Conservation (phyloP, 2,113 vertebrate species). For the Hippocampus zosterae region DNA sequence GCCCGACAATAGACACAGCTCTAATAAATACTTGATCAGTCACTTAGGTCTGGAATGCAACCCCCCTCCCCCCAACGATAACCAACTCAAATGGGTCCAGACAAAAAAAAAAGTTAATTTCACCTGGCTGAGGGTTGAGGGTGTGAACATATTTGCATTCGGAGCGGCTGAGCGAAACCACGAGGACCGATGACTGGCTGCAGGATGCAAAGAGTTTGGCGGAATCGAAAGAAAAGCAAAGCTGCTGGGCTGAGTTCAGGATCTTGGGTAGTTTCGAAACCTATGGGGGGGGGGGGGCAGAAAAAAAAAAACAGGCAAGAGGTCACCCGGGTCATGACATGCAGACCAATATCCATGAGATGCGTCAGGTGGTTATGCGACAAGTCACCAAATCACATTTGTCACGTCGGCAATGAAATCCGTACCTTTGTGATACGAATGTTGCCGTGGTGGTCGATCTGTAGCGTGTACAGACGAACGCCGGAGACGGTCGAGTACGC, state of each 20-base stretch:
- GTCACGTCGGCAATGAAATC: not conserved
- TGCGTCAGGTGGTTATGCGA: no score
- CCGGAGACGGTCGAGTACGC: slow-evolving; percentile 77
- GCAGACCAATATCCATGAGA: not conserved
- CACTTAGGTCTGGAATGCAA: no score
- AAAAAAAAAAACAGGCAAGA: not conserved
- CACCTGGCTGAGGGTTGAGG: slow-evolving; percentile 77
- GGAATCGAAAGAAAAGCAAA: slow-evolving; percentile 86
- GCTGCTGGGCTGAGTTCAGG: slow-evolving; percentile 73
- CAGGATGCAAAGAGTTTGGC: slow-evolving; percentile 79
- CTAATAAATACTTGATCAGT: no score
- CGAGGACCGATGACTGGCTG: slow-evolving; percentile 67
- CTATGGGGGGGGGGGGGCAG: slow-evolving; percentile 53
- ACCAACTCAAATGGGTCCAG: not conserved
- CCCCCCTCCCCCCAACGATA: no score
- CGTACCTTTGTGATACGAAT: slow-evolving; percentile 80
- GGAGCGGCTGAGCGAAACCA: slow-evolving; percentile 67
- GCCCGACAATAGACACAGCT: no score
- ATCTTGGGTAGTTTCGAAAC: slow-evolving; percentile 78
- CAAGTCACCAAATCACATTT: not conserved
- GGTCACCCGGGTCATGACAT: not conserved
- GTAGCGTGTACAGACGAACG: slow-evolving; percentile 80
- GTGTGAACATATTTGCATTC: slow-evolving; percentile 76
- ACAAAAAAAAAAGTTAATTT: not conserved
- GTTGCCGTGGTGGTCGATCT: slow-evolving; percentile 51